Percentiles rank a stretch among this genome's conserved stretches.
These are phyloP conservation scores for Carcina quercana DNA, from an alignment of 2,888 invertebrate genomes.

Conservation along the genomic window DNA sequence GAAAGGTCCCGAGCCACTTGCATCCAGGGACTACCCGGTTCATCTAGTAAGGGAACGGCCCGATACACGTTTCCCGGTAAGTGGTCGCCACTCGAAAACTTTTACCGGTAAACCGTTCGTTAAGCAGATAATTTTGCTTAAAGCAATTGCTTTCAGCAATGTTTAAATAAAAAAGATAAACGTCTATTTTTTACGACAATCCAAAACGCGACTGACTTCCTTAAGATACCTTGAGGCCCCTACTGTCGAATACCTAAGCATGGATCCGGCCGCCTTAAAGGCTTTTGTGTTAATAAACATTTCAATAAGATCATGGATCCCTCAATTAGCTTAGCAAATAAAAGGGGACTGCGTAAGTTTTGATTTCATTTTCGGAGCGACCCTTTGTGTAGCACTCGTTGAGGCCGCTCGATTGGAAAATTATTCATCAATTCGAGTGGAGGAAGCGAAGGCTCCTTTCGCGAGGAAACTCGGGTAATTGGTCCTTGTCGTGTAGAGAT, in stretches of 20 bases:
- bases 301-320: slow-evolving; percentile 20
- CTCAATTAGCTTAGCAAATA: slow-evolving; percentile 22
- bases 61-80: no score
- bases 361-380: slow-evolving; percentile 2
- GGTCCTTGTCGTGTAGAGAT: slow-evolving; percentile 37
- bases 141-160: no score
- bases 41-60: no score
- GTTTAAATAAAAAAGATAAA: no score
- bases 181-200: no score
- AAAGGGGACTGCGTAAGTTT: slow-evolving; percentile 9
- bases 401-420: slow-evolving; percentile 41
- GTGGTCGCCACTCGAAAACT: no score
- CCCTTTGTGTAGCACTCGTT: slow-evolving; percentile 17
- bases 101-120: no score
- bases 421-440: slow-evolving; percentile 54
- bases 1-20: no score
- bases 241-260: slow-evolving; percentile 22
- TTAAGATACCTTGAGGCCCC: no score
- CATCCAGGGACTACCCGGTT: no score
- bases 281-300: slow-evolving; percentile 17
- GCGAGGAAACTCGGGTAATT: slow-evolving; percentile 45
- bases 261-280: slow-evolving; percentile 10
- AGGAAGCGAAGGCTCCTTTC: slow-evolving; percentile 23
- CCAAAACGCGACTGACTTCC: no score
- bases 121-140: no score